Percentiles rank a stretch among this genome's conserved stretches.
Conservation (phyloP, 2,888 invertebrate species). For the Laspeyria flexula region DNA sequence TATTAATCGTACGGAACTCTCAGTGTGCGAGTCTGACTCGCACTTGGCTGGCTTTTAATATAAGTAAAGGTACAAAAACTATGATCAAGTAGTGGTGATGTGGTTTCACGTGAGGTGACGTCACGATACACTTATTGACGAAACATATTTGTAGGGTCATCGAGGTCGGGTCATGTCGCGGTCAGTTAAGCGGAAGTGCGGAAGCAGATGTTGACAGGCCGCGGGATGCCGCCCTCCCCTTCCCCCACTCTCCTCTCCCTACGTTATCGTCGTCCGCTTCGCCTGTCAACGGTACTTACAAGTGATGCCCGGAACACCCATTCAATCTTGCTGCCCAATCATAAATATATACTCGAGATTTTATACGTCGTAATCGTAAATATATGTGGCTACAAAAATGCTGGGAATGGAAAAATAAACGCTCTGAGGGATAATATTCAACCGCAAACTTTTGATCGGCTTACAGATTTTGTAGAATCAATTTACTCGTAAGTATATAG, state of each 20-base stretch:
- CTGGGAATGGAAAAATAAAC: constrained; percentile 5
- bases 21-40: too few relatives aligned
- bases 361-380: constrained; percentile 19
- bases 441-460: not conserved
- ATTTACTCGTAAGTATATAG: too few relatives aligned
- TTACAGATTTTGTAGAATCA: not conserved
- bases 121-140: constrained; percentile 22
- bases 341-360: constrained; percentile 19
- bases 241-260: constrained; percentile 36
- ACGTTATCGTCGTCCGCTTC: constrained; percentile 27
- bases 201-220: constrained; percentile 73
- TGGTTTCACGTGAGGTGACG: not conserved
- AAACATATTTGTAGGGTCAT: constrained; percentile 53
- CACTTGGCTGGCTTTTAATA: too few relatives aligned
- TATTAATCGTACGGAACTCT: too few relatives aligned
- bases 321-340: constrained; percentile 55
- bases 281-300: constrained; percentile 51
- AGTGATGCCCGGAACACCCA: constrained; percentile 48
- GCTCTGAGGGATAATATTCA: not conserved
- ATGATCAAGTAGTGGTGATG: not conserved
- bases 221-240: constrained; percentile 37
- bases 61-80: too few relatives aligned
- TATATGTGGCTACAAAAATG: constrained; percentile 10
- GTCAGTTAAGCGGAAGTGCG: constrained; percentile 69
- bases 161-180: constrained; percentile 56